phyloP scores from a whole-genome alignment of 2,797 vertebrate species.

The Taenioides sp. region DNA sequence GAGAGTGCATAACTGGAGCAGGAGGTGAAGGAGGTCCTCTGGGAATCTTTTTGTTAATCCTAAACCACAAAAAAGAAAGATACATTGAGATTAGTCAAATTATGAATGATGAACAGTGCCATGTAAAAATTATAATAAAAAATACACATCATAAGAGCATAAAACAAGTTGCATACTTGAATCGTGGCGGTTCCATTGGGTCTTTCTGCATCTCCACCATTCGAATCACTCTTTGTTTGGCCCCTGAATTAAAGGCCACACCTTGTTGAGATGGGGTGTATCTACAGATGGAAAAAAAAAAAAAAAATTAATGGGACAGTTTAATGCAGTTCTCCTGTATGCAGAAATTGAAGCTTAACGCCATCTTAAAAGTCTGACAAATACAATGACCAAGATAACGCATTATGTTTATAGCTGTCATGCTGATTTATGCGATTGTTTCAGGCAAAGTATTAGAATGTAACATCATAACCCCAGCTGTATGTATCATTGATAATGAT shows the following conservation, averaged over 20 bases:
- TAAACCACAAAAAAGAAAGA: constrained; percentile 55
- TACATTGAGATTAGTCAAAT: not conserved
- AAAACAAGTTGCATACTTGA: constrained; percentile 83
- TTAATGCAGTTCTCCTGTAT: no score
- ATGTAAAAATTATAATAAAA: not conserved
- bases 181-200: constrained; percentile 97
- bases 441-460: no score
- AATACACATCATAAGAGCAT: not conserved
- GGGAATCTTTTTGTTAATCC: constrained; percentile 99
- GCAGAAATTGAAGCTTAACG: no score
- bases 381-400: no score
- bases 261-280: constrained; percentile 98
- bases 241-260: constrained; percentile 97
- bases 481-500: not conserved
- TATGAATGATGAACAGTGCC: not conserved
- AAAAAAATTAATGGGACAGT: not conserved
- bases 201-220: constrained; percentile 99
- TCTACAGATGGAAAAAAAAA: constrained; percentile 60
- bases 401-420: no score
- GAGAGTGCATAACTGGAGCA: constrained; percentile 97
- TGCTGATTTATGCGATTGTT: no score
- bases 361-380: no score
- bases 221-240: constrained; percentile 96
- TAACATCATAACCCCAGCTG: no score
- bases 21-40: constrained; percentile 96